Evolutionary conservation across 2,888 invertebrate species (phyloP), one percentile per base, ranked within the genome.

Genomic region (Acleris holmiana): DNA sequence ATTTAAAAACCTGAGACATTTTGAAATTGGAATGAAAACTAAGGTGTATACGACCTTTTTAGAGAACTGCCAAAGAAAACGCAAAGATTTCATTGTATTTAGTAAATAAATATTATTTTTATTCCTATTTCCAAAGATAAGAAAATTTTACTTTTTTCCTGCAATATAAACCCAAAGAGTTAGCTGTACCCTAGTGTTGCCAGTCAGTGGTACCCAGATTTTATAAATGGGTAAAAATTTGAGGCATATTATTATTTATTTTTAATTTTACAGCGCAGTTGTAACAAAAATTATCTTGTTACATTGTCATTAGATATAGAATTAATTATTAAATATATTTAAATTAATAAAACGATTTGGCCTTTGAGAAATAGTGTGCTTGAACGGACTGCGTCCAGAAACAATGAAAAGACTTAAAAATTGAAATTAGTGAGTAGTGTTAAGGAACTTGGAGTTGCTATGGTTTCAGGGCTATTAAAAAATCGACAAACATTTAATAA

Each of bases 331-430:
- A 64, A 61, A 67, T 61, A 68, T 67, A 68, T 66, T 64, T 54
- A 64, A 64, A 58, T 10, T 47, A 58, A 63, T 61, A 71, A 67
- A 71, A 74, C 71, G 80, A 83, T 88, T 89, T 88, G 89, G 90
- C 89, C 91, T 89, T 91, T 84, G 73, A 79, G 80, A 83, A 84
- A 80, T 78, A 68, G 89, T 81, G 91, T 91, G 91, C 90, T 91
- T 88, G 84, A 71, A 72, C 66, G 91, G 89, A 89, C 91, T 74
- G 72, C 85, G 91, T 91, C 91, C 91, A 82, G 75, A 73, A 73
- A 73, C 76, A 83, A 79, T 76, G 83, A 90, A 91, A 91, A 91
- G 91, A 91, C 91, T 91, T 91, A 76, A 87, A 78, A 80, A 35
- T 83, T 83, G 80, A 88, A 90, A 89, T 84, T 86, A 67, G 65